Evolutionary conservation across 2,113 vertebrate species (phyloP), one percentile per base, ranked within the genome.

Genomic region (Sturnira hondurensis): DNA sequence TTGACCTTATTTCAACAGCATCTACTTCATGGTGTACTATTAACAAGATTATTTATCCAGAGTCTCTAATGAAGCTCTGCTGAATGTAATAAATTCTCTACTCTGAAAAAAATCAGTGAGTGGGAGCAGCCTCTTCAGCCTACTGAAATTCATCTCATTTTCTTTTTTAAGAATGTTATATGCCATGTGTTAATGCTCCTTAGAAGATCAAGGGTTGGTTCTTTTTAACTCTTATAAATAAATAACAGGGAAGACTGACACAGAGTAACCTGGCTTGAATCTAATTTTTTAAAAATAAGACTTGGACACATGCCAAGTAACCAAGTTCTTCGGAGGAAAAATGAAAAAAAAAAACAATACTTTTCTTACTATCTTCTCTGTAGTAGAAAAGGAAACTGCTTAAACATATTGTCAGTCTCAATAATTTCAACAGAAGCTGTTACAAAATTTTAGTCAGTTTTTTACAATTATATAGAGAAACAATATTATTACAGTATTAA

Each of bases 391-490:
- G 85, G 84, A 15, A 80, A n/a, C 56, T 90, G 22, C 26, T 73
- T 81, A 71, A 90, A 36, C 52, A 86, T 41, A 95, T 56, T 96
- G n/a, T 94, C 91, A 89, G 26, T 95, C 9, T 96, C 71, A 97
- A 70, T 96, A 86, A 86, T 33, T 85, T 96, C 0, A 0, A 63
- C 82, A 95, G 93, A 94, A 96, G 86, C 94, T 96, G 91, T 95
- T 93, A 98, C 52, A 73, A 9, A 97, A 77, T 87, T 96, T 97
- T 85, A 95, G 93, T 73, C 87, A 97, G 41, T 96, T 97, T 96
- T 86, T 73, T 52, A 41, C 28, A 81, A 41, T 91, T 89, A 86
- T 24, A 38, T 52, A 26, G 73, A 96, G 82, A 76, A 96, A 5
- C 63, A 95, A 73, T 96, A 61, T 91, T 61, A 96, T 58, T 78